A percentile compares a stretch with the other conserved stretches of the same genome.
Conservation (phyloP, 1,140 invertebrate species). For the Pomacea maculata region DNA sequence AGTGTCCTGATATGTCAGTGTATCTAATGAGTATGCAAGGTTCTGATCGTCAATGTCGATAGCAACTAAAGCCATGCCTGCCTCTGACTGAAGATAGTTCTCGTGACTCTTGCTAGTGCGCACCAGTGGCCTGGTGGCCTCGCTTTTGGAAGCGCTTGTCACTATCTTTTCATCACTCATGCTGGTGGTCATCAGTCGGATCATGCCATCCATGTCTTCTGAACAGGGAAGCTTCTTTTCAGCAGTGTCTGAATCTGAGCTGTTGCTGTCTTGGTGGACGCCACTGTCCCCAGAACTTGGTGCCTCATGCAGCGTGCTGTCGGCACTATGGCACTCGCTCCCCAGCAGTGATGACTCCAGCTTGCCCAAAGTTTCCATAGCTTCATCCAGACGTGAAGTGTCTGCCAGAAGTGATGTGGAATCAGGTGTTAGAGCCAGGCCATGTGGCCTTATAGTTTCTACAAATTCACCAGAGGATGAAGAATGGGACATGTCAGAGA, state of each 20-base stretch:
- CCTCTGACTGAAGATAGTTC: constrained; percentile 55
- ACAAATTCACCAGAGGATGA: constrained; percentile 31
- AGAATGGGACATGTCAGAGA: constrained; percentile 37
- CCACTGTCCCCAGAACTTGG: constrained; percentile 38
- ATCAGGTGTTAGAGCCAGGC: too few relatives aligned
- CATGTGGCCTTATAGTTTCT: constrained; percentile 2
- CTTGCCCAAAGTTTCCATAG: constrained; percentile 23
- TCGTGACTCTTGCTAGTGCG: constrained; percentile 63
- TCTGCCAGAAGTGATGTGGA: not conserved
- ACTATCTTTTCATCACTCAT: constrained; percentile 61
- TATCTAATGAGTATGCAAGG: constrained; percentile 90
- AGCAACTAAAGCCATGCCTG: constrained; percentile 48
- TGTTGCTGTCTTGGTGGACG: constrained; percentile 31
- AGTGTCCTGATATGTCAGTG: constrained; percentile 80
- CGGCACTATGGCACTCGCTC: constrained; percentile 19
- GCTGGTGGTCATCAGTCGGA: constrained; percentile 42
- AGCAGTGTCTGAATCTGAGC: constrained; percentile 27
- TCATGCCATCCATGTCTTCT: constrained; percentile 6
- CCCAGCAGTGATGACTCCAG: constrained; percentile 19
- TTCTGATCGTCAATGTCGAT: constrained; percentile 83
- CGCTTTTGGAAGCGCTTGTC: constrained; percentile 16
- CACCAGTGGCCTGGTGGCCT: constrained; percentile 38
- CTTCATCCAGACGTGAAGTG: constrained; percentile 17
- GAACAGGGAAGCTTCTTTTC: constrained; percentile 1
- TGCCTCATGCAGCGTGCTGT: constrained; percentile 25